Evolutionary conservation across 2,113 vertebrate genomes (phyloP).

Genomic region (Oncorhynchus mykiss): DNA sequence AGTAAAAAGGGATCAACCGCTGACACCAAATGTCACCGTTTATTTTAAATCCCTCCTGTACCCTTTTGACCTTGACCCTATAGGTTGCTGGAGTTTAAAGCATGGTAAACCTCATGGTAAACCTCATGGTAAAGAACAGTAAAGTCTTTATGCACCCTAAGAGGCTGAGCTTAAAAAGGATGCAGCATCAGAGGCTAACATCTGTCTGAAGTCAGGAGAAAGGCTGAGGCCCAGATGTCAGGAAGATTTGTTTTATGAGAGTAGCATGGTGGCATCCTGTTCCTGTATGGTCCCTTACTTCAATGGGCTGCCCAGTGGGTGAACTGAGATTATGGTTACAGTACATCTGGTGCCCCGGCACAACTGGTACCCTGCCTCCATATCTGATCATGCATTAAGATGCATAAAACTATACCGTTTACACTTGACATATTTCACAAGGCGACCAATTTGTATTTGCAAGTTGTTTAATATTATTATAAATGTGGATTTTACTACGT

Average conservation of each 20-base stretch:
- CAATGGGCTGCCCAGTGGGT: conserved; percentile 59
- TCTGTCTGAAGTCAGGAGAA: conserved; percentile 64
- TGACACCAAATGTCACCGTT: background rate
- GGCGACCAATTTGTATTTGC: background rate
- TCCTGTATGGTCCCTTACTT: conserved; percentile 52
- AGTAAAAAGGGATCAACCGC: background rate
- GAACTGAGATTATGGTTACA: conserved; percentile 59
- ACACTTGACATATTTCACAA: too few species aligned
- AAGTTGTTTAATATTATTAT: too few species aligned
- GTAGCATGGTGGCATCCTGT: conserved; percentile 19
- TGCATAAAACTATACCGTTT: too few species aligned
- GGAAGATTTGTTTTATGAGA: conserved; percentile 68
- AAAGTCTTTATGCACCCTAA: too few species aligned
- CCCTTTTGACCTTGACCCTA: background rate
- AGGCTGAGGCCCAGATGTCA: conserved; percentile 71
- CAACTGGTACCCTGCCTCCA: too few species aligned
- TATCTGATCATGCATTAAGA: too few species aligned
- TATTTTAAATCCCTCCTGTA: background rate
- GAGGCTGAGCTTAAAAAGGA: conserved; percentile 44
- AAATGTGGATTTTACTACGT: background rate
- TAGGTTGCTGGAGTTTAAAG: background rate
- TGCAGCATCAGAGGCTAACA: conserved; percentile 48
- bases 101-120: background rate
- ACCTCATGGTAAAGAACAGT: conserved; percentile 26
- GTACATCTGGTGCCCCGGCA: background rate